phyloP scores from a whole-genome alignment of 2,888 invertebrate species.

The Hyles lineata region DNA sequence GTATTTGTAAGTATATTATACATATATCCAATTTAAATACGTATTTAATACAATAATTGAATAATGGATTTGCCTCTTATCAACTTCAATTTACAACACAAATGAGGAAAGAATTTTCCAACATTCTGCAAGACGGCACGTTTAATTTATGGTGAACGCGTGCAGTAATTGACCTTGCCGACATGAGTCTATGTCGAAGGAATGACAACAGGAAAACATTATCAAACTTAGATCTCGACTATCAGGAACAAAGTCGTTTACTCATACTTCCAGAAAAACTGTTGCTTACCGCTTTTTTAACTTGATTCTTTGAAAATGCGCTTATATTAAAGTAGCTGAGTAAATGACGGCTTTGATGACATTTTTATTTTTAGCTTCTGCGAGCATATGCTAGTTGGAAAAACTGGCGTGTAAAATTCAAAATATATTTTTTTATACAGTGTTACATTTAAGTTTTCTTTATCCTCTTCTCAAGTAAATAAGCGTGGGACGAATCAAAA shows the following conservation, averaged over 20 bases:
- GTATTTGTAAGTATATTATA: no score
- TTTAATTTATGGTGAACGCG: constrained; percentile 6
- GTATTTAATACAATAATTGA: no score
- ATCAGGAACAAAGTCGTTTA: constrained; percentile 26
- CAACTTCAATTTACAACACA: not conserved
- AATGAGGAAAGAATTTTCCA: not conserved
- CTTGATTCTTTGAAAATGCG: constrained; percentile 16
- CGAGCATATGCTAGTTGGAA: not conserved
- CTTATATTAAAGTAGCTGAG: constrained; percentile 6
- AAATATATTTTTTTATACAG: not conserved
- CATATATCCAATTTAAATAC: no score
- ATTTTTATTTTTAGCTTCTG: constrained; percentile 12
- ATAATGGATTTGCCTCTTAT: not conserved
- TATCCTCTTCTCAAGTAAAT: constrained; percentile 14
- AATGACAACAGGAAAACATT: constrained; percentile 27
- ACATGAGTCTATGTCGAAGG: constrained; percentile 9
- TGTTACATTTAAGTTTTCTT: constrained; percentile 19
- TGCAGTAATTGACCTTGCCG: constrained; percentile 19
- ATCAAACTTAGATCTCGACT: constrained; percentile 24
- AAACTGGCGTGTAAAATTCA: no score
- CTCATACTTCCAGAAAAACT: constrained; percentile 28
- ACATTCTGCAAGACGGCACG: not conserved
- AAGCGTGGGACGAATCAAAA: constrained; percentile 58
- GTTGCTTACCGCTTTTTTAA: constrained; percentile 3
- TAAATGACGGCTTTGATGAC: constrained; percentile 1